A percentile compares a stretch with the other conserved stretches of the same genome.
Conservation (phyloP, 2,888 invertebrate genomes). For the Nymphalis urticae region DNA sequence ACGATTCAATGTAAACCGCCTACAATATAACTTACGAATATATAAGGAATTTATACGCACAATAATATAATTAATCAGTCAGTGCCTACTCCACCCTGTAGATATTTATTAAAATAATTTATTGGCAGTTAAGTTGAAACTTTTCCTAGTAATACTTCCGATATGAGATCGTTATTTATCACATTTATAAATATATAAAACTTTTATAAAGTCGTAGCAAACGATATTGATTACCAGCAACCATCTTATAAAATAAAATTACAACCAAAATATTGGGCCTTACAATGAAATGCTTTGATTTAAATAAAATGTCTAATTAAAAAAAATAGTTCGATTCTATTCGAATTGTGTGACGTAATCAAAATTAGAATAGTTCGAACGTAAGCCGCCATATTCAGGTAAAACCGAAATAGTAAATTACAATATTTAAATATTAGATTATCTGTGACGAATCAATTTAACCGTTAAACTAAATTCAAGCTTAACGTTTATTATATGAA, state of each 20-base stretch:
- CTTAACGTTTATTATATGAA: neutral
- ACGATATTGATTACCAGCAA: too few relatives aligned
- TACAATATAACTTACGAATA: neutral
- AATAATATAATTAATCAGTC: neutral
- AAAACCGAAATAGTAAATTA: neutral
- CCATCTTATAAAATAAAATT: too few relatives aligned
- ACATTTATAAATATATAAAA: too few relatives aligned
- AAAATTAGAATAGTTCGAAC: too few relatives aligned
- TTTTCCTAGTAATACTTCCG: constrained; percentile 1
- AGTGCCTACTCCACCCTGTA: neutral
- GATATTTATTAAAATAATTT: constrained; percentile 6
- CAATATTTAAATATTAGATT: neutral
- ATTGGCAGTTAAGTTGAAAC: constrained; percentile 1
- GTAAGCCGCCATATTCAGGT: too few relatives aligned
- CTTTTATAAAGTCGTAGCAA: too few relatives aligned
- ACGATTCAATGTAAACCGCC: neutral
- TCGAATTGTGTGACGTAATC: too few relatives aligned
- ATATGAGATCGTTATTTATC: neutral
- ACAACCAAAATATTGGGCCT: too few relatives aligned
- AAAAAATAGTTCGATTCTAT: too few relatives aligned
- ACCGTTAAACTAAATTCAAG: neutral
- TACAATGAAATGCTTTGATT: too few relatives aligned
- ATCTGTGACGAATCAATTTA: constrained; percentile 4
- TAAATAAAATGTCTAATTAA: too few relatives aligned
- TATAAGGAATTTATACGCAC: neutral